Base-by-base conservation (phyloP, 2,113 vertebrate species). In the Pao palembangensis region DNA sequence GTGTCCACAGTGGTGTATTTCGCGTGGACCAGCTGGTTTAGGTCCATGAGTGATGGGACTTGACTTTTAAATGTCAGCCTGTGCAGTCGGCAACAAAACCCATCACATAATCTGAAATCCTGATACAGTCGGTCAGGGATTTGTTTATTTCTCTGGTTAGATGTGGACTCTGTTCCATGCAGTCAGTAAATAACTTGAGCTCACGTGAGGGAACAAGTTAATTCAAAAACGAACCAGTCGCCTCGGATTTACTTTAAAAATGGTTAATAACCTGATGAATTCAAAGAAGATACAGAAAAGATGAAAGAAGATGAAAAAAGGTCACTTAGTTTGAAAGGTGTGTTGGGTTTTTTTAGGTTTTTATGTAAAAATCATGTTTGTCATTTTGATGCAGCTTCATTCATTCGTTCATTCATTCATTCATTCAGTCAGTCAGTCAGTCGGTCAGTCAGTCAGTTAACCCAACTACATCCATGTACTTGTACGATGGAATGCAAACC, bases 1-100 rank as follows among this genome's bases (percentile, higher is more conserved):
- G 34, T 12, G 34, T 38, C 10, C 1, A 8, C 4, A 8, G 44
- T n/a, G 53, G 8, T 50, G 42, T 18, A 69, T 48, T 62, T 52
- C 31, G 51, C 47, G 63, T 68, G 34, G 17, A 60, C 63, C 50
- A 52, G 6, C 20, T 48, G 5, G 61, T 71, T 51, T 52, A 53
- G 28, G 21, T 51, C 42, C 1, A 16, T 50, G 12, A 18, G 47
- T 3, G 20, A 50, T 64, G 23, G 15, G 47, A 50, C 51, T 47
- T 50, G 20, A 41, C 43, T 63, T 70, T 17, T 58, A 18, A 16
- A 19, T n/a, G 44, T 15, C 44, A n/a, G 44, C 14, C 20, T 16
- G 5, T 14, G 3, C 38, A 18, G 10, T 25, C 23, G 3, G n/a
- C n/a, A n/a, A 21, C 15, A n/a, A 5, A 3, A 28, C n/a, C 31